These are phyloP conservation scores for Eudasyphora cyanicolor DNA, from an alignment of 2,888 invertebrate species.

Conservation along the genomic window DNA sequence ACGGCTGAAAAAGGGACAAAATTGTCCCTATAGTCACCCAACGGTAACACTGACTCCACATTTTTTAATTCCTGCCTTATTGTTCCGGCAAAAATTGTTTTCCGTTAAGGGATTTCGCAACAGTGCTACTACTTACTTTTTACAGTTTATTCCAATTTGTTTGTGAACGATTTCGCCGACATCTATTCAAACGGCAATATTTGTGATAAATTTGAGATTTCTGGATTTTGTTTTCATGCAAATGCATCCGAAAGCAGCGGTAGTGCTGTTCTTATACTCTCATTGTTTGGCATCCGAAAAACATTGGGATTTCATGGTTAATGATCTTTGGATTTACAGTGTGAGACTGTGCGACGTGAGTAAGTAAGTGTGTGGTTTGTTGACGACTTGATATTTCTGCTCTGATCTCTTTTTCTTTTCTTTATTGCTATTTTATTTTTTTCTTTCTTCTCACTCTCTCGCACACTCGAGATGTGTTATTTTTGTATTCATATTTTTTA, in stretches of 20 bases:
- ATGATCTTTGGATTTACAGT: slow-evolving; percentile 3
- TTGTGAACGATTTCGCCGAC: neutral
- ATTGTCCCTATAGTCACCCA: too few species aligned
- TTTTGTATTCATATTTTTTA: slow-evolving; percentile 17
- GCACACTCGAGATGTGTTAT: too few species aligned
- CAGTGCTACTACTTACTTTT: too few species aligned
- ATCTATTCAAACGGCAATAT: neutral
- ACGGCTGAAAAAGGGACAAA: too few species aligned
- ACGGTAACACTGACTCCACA: too few species aligned
- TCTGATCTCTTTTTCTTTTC: slow-evolving; percentile 6
- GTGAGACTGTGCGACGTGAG: neutral
- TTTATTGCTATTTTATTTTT: neutral
- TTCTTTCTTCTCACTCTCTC: slow-evolving; percentile 6
- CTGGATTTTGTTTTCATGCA: neutral
- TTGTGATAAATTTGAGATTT: neutral
- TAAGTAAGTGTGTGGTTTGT: neutral
- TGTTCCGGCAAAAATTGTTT: too few species aligned
- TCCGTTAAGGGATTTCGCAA: too few species aligned
- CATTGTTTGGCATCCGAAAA: neutral
- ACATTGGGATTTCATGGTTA: neutral
- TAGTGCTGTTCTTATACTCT: neutral
- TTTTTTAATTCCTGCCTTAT: too few species aligned
- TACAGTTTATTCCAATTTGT: neutral
- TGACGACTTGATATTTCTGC: neutral
- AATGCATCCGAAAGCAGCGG: neutral